Percentiles rank a stretch among this genome's conserved stretches.
phyloP scores from a whole-genome alignment of 2,888 invertebrate genomes.

The Muscina levida region DNA sequence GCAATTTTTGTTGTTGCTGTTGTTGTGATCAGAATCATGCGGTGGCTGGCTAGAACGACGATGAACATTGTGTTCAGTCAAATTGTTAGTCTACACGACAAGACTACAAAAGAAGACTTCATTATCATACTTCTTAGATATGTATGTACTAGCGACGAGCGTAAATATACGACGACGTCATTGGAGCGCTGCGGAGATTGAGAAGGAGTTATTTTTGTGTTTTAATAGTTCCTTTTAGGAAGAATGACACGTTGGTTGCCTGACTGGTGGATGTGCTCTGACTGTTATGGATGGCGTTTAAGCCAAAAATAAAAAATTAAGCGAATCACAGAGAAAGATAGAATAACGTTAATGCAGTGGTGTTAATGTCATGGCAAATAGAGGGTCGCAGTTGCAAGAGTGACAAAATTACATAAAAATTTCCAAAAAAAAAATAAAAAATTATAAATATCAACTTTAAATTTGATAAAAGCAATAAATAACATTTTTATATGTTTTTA shows the following conservation, averaged over 20 bases:
- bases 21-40: slow-evolving; percentile 10
- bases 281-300: slow-evolving; percentile 43
- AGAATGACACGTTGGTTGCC: slow-evolving; percentile 32
- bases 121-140: no score
- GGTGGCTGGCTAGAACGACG: neutral
- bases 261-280: slow-evolving; percentile 32
- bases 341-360: slow-evolving; percentile 1
- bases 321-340: neutral
- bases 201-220: neutral
- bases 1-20: no score
- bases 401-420: no score
- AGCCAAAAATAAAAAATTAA: slow-evolving; percentile 43
- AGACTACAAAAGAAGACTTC: neutral
- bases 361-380: neutral
- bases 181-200: neutral
- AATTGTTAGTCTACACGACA: neutral
- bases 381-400: neutral
- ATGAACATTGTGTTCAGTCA: slow-evolving; percentile 1
- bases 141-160: no score
- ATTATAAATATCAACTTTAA: no score
- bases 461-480: no score
- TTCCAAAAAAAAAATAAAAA: no score
- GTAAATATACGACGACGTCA: neutral
- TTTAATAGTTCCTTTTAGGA: slow-evolving; percentile 37
- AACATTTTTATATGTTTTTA: no score